Evolutionary conservation across 2,113 vertebrate genomes (phyloP).

Genomic region (Erpornis zantholeuca): DNA sequence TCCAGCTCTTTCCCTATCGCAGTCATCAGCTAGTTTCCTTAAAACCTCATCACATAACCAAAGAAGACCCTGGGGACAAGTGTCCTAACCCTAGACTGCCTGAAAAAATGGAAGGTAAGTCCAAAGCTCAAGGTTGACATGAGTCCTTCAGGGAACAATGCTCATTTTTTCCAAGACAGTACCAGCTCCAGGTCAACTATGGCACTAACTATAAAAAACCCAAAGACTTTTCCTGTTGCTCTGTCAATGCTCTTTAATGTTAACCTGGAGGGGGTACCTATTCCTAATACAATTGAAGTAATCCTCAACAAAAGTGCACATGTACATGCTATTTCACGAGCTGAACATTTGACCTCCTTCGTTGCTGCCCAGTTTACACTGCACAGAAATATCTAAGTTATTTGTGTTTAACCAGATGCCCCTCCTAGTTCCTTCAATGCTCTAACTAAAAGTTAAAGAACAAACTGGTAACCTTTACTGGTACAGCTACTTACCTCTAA

Average conservation of each 20-base stretch:
- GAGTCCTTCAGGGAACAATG: constrained; percentile 33
- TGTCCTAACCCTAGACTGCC: not conserved
- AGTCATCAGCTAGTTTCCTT: constrained; percentile 45
- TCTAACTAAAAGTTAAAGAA: constrained; percentile 69
- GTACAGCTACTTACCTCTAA: constrained; percentile 76
- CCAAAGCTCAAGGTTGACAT: constrained; percentile 42
- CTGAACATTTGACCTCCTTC: constrained; percentile 70
- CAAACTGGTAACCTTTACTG: constrained; percentile 67
- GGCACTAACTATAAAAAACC: constrained; percentile 33
- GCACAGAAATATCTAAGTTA: constrained; percentile 62
- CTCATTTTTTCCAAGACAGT: constrained; percentile 26
- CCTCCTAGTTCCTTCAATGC: constrained; percentile 8
- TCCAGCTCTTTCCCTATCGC: not conserved
- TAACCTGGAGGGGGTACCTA: constrained; percentile 11
- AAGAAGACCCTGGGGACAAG: not conserved
- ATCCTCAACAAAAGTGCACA: not conserved
- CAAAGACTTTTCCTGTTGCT: constrained; percentile 40
- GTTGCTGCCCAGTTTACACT: constrained; percentile 10
- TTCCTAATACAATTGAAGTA: not conserved
- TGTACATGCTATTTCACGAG: not conserved
- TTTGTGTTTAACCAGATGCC: constrained; percentile 49
- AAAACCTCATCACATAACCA: constrained; percentile 50
- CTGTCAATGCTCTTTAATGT: constrained; percentile 31
- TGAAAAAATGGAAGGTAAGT: constrained; percentile 26
- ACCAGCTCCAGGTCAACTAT: constrained; percentile 3